Percentiles rank a stretch among this genome's conserved stretches.
phyloP scores from a whole-genome alignment of 1,140 invertebrate genomes.

The Chrysomallon squamiferum region DNA sequence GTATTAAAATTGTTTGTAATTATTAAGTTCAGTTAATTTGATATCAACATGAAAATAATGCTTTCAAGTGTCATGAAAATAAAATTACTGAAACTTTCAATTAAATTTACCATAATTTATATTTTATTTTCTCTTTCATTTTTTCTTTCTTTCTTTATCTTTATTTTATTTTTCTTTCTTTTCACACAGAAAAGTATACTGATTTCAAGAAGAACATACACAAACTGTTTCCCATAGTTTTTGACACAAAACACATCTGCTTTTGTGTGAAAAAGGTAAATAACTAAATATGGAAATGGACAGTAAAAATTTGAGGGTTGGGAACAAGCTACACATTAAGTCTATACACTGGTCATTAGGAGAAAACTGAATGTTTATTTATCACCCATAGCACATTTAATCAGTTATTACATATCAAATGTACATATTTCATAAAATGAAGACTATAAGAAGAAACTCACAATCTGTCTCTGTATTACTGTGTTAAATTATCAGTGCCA shows the following conservation, averaged over 20 bases:
- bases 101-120: too few species aligned
- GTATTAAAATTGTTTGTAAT: too few species aligned
- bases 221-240: constrained; percentile 73
- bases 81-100: too few species aligned
- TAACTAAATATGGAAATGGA: neutral
- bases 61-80: too few species aligned
- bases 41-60: too few species aligned
- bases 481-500: too few species aligned
- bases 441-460: neutral
- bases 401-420: neutral
- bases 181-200: constrained; percentile 70
- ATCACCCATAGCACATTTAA: too few species aligned
- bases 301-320: neutral
- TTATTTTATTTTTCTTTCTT: too few species aligned
- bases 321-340: neutral
- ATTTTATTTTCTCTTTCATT: too few species aligned
- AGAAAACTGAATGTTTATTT: neutral
- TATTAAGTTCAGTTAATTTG: too few species aligned
- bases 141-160: too few species aligned
- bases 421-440: neutral
- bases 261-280: constrained; percentile 59
- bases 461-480: too few species aligned
- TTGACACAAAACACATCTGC: constrained; percentile 77
- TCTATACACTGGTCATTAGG: neutral
- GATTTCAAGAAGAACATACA: constrained; percentile 73